Conservation (phyloP, 2,113 vertebrate genomes). For the Neolamprologus longior region DNA sequence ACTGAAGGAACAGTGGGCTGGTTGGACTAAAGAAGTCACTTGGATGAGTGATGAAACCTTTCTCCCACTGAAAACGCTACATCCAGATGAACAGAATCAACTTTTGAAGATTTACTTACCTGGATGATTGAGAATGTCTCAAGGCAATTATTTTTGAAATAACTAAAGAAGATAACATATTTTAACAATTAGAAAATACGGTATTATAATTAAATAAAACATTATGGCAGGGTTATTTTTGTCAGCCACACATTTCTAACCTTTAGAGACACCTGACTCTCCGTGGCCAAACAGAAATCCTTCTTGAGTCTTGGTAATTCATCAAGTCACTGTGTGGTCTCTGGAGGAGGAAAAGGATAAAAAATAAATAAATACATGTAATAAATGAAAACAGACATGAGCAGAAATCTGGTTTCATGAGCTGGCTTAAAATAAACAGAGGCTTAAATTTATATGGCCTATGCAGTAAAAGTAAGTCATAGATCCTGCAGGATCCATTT, state of each 20-base stretch:
- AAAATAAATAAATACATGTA: neutral
- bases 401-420: neutral
- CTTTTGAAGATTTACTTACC: neutral
- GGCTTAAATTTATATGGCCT: neutral
- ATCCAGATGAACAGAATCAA: neutral
- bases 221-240: neutral
- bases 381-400: neutral
- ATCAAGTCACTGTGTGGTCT: constrained; percentile 92
- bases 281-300: constrained; percentile 96
- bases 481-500: neutral
- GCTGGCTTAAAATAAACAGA: neutral
- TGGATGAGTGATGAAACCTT: neutral
- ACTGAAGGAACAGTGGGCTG: neutral
- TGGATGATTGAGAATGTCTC: fast-evolving
- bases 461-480: neutral
- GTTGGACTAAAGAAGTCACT: neutral
- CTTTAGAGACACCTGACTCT: constrained; percentile 84
- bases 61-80: neutral
- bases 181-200: neutral
- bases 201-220: neutral
- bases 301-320: constrained; percentile 98
- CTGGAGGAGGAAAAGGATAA: constrained; percentile 59
- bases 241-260: neutral
- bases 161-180: neutral
- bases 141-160: neutral